Evolutionary conservation across 2,113 vertebrate species (phyloP).

Genomic region (Riparia riparia): DNA sequence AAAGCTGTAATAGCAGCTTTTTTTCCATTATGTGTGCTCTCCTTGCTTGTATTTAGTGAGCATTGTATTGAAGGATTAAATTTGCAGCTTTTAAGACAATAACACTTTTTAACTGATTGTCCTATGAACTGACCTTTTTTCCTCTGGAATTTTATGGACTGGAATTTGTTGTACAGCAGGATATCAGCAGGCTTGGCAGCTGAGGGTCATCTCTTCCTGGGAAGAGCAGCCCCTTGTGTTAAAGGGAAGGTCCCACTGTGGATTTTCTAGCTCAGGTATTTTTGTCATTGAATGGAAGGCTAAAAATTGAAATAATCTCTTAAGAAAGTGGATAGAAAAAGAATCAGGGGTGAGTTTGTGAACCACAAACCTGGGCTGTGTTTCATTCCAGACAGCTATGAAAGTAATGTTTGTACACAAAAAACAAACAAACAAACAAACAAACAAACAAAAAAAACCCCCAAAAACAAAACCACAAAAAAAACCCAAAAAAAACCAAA

Average conservation of each 20-base stretch:
- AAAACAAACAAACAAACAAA: too few species aligned
- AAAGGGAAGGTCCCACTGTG: background rate
- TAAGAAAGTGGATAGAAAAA: background rate
- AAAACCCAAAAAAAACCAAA: too few species aligned
- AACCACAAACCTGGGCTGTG: background rate
- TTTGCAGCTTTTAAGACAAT: background rate
- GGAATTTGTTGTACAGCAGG: background rate
- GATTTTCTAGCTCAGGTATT: background rate
- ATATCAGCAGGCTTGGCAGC: background rate
- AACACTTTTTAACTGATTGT: background rate
- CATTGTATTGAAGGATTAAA: background rate
- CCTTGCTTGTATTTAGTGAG: background rate
- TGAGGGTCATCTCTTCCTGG: background rate
- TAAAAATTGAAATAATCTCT: background rate
- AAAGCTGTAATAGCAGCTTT: background rate
- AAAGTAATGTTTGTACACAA: background rate
- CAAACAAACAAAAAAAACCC: too few species aligned
- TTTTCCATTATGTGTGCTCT: background rate
- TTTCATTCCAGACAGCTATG: background rate
- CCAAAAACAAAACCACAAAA: too few species aligned
- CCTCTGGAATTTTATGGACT: background rate
- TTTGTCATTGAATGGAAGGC: background rate
- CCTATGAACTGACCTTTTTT: background rate
- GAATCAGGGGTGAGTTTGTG: background rate
- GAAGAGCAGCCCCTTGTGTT: background rate